Evolutionary conservation across 1,140 invertebrate species (phyloP).

Genomic region (Penaeus chinensis): DNA sequence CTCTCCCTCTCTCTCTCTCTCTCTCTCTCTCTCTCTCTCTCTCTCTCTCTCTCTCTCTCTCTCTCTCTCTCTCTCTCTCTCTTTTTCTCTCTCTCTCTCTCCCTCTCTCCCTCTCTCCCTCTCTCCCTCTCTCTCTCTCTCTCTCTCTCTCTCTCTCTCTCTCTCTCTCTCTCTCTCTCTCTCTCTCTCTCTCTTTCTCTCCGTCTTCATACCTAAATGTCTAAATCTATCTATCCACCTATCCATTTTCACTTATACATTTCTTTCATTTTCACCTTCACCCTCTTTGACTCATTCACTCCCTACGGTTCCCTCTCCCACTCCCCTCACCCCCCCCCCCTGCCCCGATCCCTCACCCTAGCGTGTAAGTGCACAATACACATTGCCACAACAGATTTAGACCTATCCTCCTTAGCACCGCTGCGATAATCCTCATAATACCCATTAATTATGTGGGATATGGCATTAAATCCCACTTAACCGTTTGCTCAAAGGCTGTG

Average conservation of each 20-base stretch:
- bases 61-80: conserved; percentile 66
- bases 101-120: conserved; percentile 69
- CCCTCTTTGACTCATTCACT: too few species aligned
- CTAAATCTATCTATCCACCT: too few species aligned
- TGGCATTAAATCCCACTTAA: conserved; percentile 45
- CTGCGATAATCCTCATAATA: conserved; percentile 52
- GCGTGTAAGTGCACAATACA: conserved; percentile 26
- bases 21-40: not conserved
- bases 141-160: conserved; percentile 64
- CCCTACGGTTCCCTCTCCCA: too few species aligned
- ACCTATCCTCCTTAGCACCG: conserved; percentile 22
- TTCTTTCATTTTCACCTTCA: too few species aligned
- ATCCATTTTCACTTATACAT: too few species aligned
- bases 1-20: not conserved
- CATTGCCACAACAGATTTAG: conserved; percentile 20
- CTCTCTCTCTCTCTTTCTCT: conserved; percentile 51
- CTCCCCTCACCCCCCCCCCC: too few species aligned
- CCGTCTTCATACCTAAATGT: not conserved
- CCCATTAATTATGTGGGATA: conserved; percentile 50
- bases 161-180: conserved; percentile 65
- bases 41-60: not conserved
- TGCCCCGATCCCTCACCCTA: not conserved
- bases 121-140: conserved; percentile 68
- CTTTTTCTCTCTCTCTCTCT: conserved; percentile 60
- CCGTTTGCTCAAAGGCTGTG: conserved; percentile 38